Evolutionary conservation across 2,888 invertebrate genomes (phyloP).

Genomic region (Cataglyphis cursor): DNA sequence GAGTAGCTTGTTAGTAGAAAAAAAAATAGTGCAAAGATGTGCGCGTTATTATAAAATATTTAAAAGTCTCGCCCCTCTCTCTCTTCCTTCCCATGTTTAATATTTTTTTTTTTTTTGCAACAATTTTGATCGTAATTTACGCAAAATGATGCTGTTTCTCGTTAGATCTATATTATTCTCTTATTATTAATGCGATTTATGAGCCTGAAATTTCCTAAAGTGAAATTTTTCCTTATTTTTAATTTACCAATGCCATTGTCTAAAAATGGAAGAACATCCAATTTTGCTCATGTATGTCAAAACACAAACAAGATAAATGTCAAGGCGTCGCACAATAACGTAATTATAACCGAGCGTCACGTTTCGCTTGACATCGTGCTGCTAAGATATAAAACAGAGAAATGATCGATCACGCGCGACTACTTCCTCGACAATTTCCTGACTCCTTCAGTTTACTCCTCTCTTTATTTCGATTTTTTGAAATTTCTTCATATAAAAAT

Average conservation of each 20-base stretch:
- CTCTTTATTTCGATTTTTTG: neutral
- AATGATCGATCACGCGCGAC: neutral
- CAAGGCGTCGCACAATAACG: slow-evolving; percentile 25
- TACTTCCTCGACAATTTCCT: neutral
- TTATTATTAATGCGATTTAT: slow-evolving; percentile 3
- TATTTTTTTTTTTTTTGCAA: neutral
- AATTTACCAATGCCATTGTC: neutral
- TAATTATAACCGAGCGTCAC: slow-evolving; percentile 41
- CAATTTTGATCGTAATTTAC: neutral
- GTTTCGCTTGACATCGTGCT: slow-evolving; percentile 20
- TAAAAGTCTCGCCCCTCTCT: neutral
- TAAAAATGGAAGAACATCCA: neutral
- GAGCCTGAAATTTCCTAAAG: neutral
- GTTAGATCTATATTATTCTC: neutral
- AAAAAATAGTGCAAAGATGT: neutral
- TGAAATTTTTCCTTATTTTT: neutral
- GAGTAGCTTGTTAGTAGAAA: slow-evolving; percentile 18
- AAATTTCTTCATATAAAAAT: neutral
- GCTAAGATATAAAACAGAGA: slow-evolving; percentile 9
- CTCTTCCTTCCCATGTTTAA: neutral
- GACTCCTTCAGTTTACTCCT: neutral
- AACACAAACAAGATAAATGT: slow-evolving; percentile 25
- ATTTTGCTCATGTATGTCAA: neutral
- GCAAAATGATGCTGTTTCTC: neutral
- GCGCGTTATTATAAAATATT: neutral